phyloP scores from a whole-genome alignment of 2,797 vertebrate genomes.

The Paratrypauchen microcephalus region DNA sequence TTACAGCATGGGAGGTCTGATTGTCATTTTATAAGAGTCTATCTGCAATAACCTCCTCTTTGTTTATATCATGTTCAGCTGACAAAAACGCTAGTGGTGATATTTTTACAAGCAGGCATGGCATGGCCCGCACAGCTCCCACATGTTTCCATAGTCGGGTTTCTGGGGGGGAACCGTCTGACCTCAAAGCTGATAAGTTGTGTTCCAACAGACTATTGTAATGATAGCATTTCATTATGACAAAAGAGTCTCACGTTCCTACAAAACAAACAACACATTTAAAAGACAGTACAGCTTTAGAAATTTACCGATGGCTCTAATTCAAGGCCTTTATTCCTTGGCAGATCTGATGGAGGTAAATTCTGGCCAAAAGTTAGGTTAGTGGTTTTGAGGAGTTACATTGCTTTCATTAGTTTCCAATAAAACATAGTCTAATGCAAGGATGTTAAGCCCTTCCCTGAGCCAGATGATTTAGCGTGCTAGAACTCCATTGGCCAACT shows the following conservation, averaged over 20 bases:
- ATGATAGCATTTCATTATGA: slow-evolving; percentile 54
- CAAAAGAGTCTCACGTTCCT: slow-evolving; percentile 52
- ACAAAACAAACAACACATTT: slow-evolving; percentile 63
- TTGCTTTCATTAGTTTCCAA: slow-evolving; percentile 63
- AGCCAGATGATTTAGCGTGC: slow-evolving; percentile 45
- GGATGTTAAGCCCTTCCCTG: slow-evolving; percentile 57
- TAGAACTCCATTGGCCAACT: slow-evolving; percentile 43
- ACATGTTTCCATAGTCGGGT: slow-evolving; percentile 51
- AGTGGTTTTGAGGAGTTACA: slow-evolving; percentile 43
- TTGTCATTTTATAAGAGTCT: slow-evolving; percentile 56
- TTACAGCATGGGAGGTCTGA: slow-evolving; percentile 55
- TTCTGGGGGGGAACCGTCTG: slow-evolving; percentile 44
- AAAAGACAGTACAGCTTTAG: slow-evolving; percentile 58
- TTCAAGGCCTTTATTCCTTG: slow-evolving; percentile 64
- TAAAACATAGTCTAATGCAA: slow-evolving; percentile 60
- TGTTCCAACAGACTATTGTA: slow-evolving; percentile 51
- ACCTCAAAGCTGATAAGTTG: slow-evolving; percentile 59
- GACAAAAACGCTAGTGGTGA: slow-evolving; percentile 36
- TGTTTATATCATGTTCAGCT: slow-evolving; percentile 62
- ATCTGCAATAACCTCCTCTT: slow-evolving; percentile 45
- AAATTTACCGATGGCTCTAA: slow-evolving; percentile 42
- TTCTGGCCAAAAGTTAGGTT: slow-evolving; percentile 49
- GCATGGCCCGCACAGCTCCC: slow-evolving; percentile 42
- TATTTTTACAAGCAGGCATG: slow-evolving; percentile 56
- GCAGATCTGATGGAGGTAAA: slow-evolving; percentile 45